Evolutionary conservation across 2,113 vertebrate genomes (phyloP).

Genomic region (Mus spicilegus): DNA sequence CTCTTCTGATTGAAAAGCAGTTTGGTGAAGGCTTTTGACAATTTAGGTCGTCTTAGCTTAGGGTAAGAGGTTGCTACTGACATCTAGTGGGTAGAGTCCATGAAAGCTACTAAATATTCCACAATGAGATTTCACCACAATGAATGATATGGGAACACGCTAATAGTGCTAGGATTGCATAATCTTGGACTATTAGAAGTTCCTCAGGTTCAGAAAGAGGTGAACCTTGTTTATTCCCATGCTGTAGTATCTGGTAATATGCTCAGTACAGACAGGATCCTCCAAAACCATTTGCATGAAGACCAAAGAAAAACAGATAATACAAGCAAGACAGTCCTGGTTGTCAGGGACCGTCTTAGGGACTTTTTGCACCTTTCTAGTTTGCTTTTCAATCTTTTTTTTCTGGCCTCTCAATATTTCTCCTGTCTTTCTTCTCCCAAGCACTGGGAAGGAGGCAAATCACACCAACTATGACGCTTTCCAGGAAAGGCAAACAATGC

Average conservation of each 20-base stretch:
- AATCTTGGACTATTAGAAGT: neutral
- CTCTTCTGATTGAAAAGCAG: neutral
- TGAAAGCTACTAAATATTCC: neutral
- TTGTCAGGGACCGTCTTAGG: neutral
- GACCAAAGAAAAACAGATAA: neutral
- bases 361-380: neutral
- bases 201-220: neutral
- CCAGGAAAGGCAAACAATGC: neutral
- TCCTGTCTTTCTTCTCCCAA: neutral
- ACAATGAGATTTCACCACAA: neutral
- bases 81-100: slow-evolving; percentile 35
- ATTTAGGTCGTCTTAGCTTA: neutral
- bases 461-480: neutral
- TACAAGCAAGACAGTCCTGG: neutral
- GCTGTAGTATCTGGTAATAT: neutral
- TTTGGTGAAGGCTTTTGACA: neutral
- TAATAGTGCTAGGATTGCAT: neutral
- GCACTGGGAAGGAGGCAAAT: neutral
- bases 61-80: slow-evolving; percentile 17
- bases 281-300: neutral
- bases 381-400: neutral
- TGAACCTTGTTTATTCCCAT: neutral
- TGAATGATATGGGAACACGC: neutral
- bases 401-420: neutral
- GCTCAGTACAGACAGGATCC: neutral